These are phyloP conservation scores for Melinaea menophilus DNA, from an alignment of 2,888 invertebrate species.

Conservation along the genomic window DNA sequence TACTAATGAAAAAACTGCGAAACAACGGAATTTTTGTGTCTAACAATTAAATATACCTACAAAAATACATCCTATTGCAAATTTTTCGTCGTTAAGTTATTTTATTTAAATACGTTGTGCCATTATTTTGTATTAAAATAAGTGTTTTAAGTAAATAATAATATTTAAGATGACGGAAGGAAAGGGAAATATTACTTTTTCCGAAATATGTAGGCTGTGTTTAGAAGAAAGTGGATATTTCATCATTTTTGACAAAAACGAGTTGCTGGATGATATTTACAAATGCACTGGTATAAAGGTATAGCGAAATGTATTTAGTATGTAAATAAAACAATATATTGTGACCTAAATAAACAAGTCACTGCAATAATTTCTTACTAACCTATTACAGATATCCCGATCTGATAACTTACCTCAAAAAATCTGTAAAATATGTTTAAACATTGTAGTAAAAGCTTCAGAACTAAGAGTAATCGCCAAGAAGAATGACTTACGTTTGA, in stretches of 20 bases:
- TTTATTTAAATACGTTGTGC: no score
- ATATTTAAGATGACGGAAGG: constrained; percentile 17
- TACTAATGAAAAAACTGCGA: no score
- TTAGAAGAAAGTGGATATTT: constrained; percentile 25
- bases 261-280: constrained; percentile 24
- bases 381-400: constrained; percentile 25
- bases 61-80: no score
- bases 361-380: constrained; percentile 8
- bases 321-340: not conserved
- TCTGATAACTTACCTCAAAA: constrained; percentile 50
- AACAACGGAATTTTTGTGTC: no score
- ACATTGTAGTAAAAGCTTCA: constrained; percentile 43
- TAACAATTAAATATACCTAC: no score
- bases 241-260: constrained; percentile 24
- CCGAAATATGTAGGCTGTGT: constrained; percentile 29
- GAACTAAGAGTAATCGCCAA: constrained; percentile 41
- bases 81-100: no score
- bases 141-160: not conserved
- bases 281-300: constrained; percentile 28
- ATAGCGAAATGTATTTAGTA: not conserved
- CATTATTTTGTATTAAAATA: not conserved
- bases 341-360: not conserved
- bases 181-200: constrained; percentile 20
- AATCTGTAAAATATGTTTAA: constrained; percentile 49
- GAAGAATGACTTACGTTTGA: constrained; percentile 47